These are phyloP conservation scores for Nixonia krombeini DNA, from an alignment of 1,140 invertebrate genomes.

Conservation along the genomic window DNA sequence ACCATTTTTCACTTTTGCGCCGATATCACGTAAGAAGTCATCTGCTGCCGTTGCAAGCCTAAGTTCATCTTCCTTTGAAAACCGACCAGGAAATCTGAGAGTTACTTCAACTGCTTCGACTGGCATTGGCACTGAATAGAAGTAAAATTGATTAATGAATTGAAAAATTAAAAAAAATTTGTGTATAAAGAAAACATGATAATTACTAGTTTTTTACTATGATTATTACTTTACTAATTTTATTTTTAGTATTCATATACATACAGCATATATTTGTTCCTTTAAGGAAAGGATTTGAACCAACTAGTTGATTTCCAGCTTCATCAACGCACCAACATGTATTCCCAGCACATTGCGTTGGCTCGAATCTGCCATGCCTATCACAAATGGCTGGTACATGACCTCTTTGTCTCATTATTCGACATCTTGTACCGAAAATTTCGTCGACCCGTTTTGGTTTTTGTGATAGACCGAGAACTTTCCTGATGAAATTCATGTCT, in stretches of 20 bases:
- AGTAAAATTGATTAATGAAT: constrained; percentile 22
- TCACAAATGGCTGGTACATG: constrained; percentile 77
- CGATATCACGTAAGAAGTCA: constrained; percentile 70
- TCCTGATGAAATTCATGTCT: constrained; percentile 57
- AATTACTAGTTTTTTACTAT: too few relatives aligned
- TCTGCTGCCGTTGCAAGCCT: constrained; percentile 73
- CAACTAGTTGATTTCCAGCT: constrained; percentile 82
- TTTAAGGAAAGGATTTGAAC: constrained; percentile 76
- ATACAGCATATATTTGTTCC: constrained; percentile 76
- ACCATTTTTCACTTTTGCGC: constrained; percentile 72
- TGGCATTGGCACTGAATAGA: constrained; percentile 74
- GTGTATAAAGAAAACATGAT: too few relatives aligned
- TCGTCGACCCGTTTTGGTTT: constrained; percentile 50
- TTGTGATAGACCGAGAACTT: constrained; percentile 45
- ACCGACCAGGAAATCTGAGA: constrained; percentile 75
- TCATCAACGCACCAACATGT: constrained; percentile 91
- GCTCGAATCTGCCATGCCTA: constrained; percentile 78
- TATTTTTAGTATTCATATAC: too few relatives aligned
- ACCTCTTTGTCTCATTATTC: constrained; percentile 73
- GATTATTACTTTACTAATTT: too few relatives aligned
- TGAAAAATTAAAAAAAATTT: background rate
- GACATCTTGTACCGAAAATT: constrained; percentile 74
- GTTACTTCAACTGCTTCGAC: constrained; percentile 76
- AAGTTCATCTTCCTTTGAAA: constrained; percentile 68
- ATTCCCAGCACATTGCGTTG: constrained; percentile 81